A percentile compares a stretch with the other conserved stretches of the same genome.
Evolutionary conservation across 2,797 vertebrate genomes (phyloP).

Genomic region (Megalops cyprinoides): DNA sequence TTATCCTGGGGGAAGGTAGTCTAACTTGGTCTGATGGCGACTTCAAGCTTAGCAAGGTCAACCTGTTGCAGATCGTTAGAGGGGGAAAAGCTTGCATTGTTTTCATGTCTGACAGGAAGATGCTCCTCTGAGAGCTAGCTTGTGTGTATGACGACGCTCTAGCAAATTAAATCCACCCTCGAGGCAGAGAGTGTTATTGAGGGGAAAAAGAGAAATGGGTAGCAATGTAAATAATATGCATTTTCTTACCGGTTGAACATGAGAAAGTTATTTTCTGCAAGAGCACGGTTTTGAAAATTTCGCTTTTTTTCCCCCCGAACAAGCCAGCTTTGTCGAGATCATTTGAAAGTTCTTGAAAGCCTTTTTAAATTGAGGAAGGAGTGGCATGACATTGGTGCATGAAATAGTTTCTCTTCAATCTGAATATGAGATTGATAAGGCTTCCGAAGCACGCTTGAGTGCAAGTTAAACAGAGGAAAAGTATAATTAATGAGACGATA

Average conservation of each 20-base stretch:
- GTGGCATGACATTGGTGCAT: conserved; percentile 10
- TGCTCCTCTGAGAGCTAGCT: background rate
- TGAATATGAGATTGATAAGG: conserved; percentile 26
- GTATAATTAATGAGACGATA: conserved; percentile 53
- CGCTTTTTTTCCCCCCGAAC: background rate
- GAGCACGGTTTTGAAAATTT: background rate
- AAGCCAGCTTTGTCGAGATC: conserved; percentile 32
- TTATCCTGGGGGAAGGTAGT: background rate
- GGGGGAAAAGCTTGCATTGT: conserved; percentile 1
- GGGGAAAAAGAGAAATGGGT: conserved; percentile 43
- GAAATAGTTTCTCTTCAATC: conserved; percentile 20
- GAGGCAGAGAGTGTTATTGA: conserved; percentile 38
- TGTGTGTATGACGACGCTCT: conserved; percentile 35
- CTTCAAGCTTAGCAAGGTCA: background rate
- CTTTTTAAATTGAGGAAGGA: conserved; percentile 34
- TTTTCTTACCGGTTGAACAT: conserved; percentile 47
- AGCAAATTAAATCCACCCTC: conserved; percentile 34
- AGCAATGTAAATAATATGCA: conserved; percentile 39
- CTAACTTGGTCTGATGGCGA: background rate
- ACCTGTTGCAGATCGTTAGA: background rate
- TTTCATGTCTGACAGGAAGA: background rate
- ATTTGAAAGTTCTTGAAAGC: conserved; percentile 36
- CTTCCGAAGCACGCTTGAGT: background rate
- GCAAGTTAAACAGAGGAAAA: conserved; percentile 36
- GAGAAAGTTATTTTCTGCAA: conserved; percentile 35